phyloP scores from a whole-genome alignment of 2,797 vertebrate genomes.

The Labroides dimidiatus region DNA sequence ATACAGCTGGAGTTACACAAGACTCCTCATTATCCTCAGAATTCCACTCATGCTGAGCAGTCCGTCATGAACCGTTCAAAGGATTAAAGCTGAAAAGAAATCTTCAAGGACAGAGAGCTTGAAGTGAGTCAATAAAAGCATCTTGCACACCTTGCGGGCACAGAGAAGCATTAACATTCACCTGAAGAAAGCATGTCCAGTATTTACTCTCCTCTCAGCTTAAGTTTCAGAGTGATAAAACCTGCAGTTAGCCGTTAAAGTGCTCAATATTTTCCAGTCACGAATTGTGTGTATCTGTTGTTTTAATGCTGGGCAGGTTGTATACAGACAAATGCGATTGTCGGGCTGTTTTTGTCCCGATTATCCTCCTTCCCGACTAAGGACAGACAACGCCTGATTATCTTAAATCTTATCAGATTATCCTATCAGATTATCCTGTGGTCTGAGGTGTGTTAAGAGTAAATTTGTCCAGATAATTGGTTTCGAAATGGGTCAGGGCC shows the following conservation, averaged over 20 bases:
- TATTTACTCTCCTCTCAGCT: not conserved
- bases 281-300: not conserved
- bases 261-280: not conserved
- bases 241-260: not conserved
- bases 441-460: too few relatives aligned
- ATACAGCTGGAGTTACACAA: not conserved
- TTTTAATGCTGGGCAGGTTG: not conserved
- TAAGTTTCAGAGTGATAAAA: not conserved
- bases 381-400: too few relatives aligned
- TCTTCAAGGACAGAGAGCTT: not conserved
- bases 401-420: too few relatives aligned
- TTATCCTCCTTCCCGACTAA: too few relatives aligned
- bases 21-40: constrained; percentile 26
- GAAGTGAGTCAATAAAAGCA: not conserved
- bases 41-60: constrained; percentile 14
- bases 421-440: too few relatives aligned
- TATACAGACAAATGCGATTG: too few relatives aligned
- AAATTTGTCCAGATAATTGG: too few relatives aligned
- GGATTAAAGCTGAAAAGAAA: not conserved
- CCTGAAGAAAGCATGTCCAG: not conserved
- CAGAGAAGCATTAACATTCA: not conserved
- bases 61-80: constrained; percentile 21
- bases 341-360: too few relatives aligned
- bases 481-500: too few relatives aligned
- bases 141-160: not conserved